Conservation (phyloP, 2,888 invertebrate genomes). For the Thumatha senex region DNA sequence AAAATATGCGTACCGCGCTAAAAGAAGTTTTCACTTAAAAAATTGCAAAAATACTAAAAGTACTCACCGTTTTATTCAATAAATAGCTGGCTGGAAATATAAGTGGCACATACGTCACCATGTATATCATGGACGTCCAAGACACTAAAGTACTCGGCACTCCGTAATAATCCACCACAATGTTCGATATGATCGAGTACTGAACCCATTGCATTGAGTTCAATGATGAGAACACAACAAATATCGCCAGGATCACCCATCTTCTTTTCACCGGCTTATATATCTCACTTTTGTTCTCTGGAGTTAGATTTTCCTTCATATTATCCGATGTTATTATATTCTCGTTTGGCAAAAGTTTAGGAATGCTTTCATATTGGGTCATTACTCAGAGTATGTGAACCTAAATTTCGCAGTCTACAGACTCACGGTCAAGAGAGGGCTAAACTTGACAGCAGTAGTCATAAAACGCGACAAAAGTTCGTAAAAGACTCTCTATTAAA, state of each 20-base stretch:
- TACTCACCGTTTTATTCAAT: slow-evolving; percentile 94
- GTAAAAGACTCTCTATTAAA: too few species aligned
- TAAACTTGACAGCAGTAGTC: too few species aligned
- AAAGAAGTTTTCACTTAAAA: too few species aligned
- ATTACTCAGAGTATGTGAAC: too few species aligned
- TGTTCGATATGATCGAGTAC: slow-evolving; percentile 94
- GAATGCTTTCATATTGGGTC: not conserved
- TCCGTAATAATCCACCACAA: slow-evolving; percentile 89
- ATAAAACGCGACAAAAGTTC: too few species aligned
- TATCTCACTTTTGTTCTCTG: slow-evolving; percentile 14
- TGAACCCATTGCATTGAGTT: slow-evolving; percentile 99
- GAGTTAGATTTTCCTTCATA: slow-evolving; percentile 20
- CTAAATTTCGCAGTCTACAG: too few species aligned
- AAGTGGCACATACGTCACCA: slow-evolving; percentile 97
- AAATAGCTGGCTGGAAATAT: slow-evolving; percentile 99
- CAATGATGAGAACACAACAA: slow-evolving; percentile 93
- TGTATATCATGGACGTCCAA: slow-evolving; percentile 99
- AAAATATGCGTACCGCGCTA: too few species aligned
- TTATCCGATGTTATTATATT: slow-evolving; percentile 27
- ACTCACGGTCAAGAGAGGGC: too few species aligned
- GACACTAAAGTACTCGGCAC: slow-evolving; percentile 89
- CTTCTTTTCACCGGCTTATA: slow-evolving; percentile 87
- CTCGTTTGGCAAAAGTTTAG: not conserved
- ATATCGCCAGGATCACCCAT: slow-evolving; percentile 92
- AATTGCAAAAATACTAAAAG: slow-evolving; percentile 6